Base-by-base conservation (phyloP, 30 jellyfish, hydroid and myxozoan species). In the Hydra vulgaris region DNA sequence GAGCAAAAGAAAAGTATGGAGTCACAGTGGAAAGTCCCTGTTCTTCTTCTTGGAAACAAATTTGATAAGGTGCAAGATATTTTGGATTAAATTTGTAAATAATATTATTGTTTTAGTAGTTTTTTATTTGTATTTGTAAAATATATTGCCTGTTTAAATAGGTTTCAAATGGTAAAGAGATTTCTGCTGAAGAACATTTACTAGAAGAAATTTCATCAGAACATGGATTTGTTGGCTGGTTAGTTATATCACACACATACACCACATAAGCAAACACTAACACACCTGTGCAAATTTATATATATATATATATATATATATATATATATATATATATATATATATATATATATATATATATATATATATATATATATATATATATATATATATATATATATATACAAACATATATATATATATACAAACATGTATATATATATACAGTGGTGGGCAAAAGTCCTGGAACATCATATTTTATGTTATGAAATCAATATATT, bases 181-280 rank as follows among this genome's bases (percentile, higher is more conserved):
- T 72, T 21, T 82, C 72, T 0, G 75, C 81, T 1, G 92, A 82
- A 66, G 15, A 27, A 22, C 27, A 78, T 8, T 24, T 78, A 69
- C 79, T 94, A 53, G 99, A 87, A 69, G 96, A 84, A 17, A 82
- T 86, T 71, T 96, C 99, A n/a, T 89, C 76, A 79, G 87, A 85
- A 83, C 99, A 94, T 79, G 83, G 83, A 66, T 92, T 92, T 84
- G 98, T 92, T 87, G 98, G 98, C 53, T 87, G 96, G 98, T 92
- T 69, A 24, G 96, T 72, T 8, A 0, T 40, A 18, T 26, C 40
- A 76, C 8, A 1, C 25, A 71, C 12, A 71, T 18, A 71, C 12
- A 16, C n/a, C n/a, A n/a, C n/a, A n/a, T n/a, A n/a, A n/a, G n/a
- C n/a, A n/a, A n/a, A n/a, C n/a, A n/a, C n/a, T n/a, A n/a, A n/a